phyloP scores from a whole-genome alignment of 2,888 invertebrate genomes.

The Cheilosia pagana region DNA sequence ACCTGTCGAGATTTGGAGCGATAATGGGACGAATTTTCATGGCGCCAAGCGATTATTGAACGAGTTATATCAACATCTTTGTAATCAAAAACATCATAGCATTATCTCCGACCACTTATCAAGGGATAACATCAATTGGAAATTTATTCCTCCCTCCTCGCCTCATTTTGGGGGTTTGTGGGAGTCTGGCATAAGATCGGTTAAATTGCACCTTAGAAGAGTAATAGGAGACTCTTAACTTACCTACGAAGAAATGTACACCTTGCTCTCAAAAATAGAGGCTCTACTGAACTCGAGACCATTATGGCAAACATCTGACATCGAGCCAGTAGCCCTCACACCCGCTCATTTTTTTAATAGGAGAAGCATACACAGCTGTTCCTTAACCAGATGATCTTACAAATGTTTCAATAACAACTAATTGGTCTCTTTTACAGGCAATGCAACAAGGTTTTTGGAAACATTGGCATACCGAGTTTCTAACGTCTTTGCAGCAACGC shows the following conservation, averaged over 20 bases:
- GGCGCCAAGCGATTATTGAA: slow-evolving; percentile 1
- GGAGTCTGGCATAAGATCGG: too few relatives aligned
- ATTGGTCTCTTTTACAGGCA: slow-evolving; percentile 18
- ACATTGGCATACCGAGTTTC: slow-evolving; percentile 35
- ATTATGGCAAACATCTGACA: slow-evolving; percentile 1
- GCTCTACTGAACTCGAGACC: slow-evolving; percentile 5
- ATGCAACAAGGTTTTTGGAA: slow-evolving; percentile 24
- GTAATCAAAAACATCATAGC: background rate
- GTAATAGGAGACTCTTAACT: background rate
- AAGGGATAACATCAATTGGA: too few relatives aligned
- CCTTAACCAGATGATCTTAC: too few relatives aligned
- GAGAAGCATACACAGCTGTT: too few relatives aligned
- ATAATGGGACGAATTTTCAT: slow-evolving; percentile 4
- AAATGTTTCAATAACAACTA: background rate
- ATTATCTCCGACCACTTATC: too few relatives aligned
- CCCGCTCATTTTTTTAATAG: too few relatives aligned
- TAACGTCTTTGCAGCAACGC: slow-evolving; percentile 40
- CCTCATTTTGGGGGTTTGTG: too few relatives aligned
- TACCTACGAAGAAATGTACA: slow-evolving; percentile 28
- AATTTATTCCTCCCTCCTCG: too few relatives aligned
- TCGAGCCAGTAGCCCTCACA: too few relatives aligned
- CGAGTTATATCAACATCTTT: background rate
- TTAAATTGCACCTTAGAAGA: too few relatives aligned
- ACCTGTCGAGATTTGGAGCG: slow-evolving; percentile 11
- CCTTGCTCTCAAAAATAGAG: background rate